Conservation (phyloP, 2,797 vertebrate species). For the Rhadinocentrus ornatus region DNA sequence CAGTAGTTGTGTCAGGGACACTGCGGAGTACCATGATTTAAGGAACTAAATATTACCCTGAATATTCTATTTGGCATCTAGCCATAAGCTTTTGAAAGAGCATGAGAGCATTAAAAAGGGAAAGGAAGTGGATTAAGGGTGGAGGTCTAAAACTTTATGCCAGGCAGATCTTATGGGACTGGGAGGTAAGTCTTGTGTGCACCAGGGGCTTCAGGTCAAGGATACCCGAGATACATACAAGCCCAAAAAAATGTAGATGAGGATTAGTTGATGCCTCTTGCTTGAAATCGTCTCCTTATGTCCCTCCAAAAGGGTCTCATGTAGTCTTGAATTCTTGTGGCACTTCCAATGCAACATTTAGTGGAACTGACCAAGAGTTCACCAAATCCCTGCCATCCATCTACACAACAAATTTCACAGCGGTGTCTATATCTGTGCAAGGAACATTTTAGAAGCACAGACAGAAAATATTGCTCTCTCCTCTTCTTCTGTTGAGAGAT, state of each 20-base stretch:
- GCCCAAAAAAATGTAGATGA: background rate
- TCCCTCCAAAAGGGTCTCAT: background rate
- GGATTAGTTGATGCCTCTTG: background rate
- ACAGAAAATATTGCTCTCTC: background rate
- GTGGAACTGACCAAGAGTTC: background rate
- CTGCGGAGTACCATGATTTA: slow-evolving; percentile 62
- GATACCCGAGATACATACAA: slow-evolving; percentile 7
- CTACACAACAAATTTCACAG: background rate
- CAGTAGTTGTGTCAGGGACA: slow-evolving; percentile 56
- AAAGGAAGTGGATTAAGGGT: slow-evolving; percentile 47
- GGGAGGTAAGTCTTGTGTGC: slow-evolving; percentile 22
- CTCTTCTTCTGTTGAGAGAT: background rate
- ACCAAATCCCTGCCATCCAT: slow-evolving; percentile 3
- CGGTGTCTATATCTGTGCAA: background rate
- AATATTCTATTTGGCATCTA: slow-evolving; percentile 77
- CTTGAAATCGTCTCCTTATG: background rate
- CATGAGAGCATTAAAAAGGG: slow-evolving; percentile 34
- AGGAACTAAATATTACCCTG: slow-evolving; percentile 68
- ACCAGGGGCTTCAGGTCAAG: slow-evolving; percentile 23
- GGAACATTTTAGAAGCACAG: background rate
- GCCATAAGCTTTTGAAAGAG: slow-evolving; percentile 61
- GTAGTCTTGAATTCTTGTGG: background rate
- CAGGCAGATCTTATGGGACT: slow-evolving; percentile 55
- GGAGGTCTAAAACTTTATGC: slow-evolving; percentile 72
- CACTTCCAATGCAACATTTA: background rate